A percentile compares a stretch with the other conserved stretches of the same genome.
These are phyloP conservation scores for Glaucomys volans DNA, from an alignment of 2,113 vertebrate species.

Conservation along the genomic window DNA sequence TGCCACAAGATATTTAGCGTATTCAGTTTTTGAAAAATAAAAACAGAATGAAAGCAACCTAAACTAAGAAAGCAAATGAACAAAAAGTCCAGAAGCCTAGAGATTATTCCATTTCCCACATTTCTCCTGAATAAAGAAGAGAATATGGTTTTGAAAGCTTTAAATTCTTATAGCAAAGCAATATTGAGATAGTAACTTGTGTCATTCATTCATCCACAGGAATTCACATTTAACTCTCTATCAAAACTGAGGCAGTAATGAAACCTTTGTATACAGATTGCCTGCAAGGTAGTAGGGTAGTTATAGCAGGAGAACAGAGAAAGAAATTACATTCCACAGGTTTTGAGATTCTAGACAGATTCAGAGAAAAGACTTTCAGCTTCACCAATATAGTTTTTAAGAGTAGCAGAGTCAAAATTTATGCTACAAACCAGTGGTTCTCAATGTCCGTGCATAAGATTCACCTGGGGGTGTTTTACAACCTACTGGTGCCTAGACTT, in stretches of 20 bases:
- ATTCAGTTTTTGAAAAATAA: slow-evolving; percentile 27
- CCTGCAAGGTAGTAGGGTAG: not conserved
- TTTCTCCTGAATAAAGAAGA: slow-evolving; percentile 50
- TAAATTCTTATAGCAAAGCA: not conserved
- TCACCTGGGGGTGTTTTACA: not conserved
- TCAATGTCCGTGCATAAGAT: not conserved
- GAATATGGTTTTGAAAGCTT: slow-evolving; percentile 16
- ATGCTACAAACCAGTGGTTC: not conserved
- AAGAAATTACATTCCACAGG: slow-evolving; percentile 16
- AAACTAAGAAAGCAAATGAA: slow-evolving; percentile 29
- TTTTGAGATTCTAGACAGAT: slow-evolving; percentile 45
- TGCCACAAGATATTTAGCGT: not conserved
- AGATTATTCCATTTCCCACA: not conserved
- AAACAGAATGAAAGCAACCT: not conserved
- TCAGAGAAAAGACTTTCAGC: slow-evolving; percentile 36
- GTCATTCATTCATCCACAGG: not conserved
- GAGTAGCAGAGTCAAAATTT: slow-evolving; percentile 7
- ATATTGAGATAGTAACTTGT: slow-evolving; percentile 5
- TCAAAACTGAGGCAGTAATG: not conserved
- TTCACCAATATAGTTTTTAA: slow-evolving; percentile 30
- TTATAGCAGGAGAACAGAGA: slow-evolving; percentile 20
- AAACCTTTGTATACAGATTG: slow-evolving; percentile 47
- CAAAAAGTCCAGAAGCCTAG: not conserved
- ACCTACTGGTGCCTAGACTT: not conserved
- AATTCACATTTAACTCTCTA: not conserved